Conservation (phyloP, 2,888 invertebrate species). For the Rotaria macrura region DNA sequence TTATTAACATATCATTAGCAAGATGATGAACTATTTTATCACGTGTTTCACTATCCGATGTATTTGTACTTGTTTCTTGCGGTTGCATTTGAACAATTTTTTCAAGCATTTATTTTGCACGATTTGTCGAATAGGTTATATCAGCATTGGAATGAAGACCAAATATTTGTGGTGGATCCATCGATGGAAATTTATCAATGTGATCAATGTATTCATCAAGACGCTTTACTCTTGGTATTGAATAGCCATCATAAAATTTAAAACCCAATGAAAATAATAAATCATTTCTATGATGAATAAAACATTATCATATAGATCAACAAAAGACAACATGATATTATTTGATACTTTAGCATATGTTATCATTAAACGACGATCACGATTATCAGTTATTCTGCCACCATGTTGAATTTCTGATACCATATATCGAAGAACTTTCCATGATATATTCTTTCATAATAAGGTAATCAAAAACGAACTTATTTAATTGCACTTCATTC, state of each 20-base stretch:
- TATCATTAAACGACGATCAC: constrained; percentile 67
- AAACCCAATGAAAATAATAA: no score
- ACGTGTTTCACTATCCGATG: constrained; percentile 55
- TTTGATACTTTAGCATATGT: constrained; percentile 54
- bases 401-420: constrained; percentile 80
- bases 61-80: background rate
- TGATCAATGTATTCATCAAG: no score
- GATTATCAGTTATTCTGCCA: constrained; percentile 78
- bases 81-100: background rate
- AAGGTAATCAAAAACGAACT: no score
- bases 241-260: no score
- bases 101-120: no score
- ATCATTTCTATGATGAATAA: no score
- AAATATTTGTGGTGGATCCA: background rate
- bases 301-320: no score
- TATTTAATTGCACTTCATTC: no score
- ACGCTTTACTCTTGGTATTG: no score
- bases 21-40: constrained; percentile 80
- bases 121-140: no score
- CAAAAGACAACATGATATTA: no score
- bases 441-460: constrained; percentile 49
- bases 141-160: background rate
- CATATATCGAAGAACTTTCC: constrained; percentile 63
- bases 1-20: constrained; percentile 80
- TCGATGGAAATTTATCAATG: constrained; percentile 49